Conservation (phyloP, 2,113 vertebrate genomes). For the Chlorodrepanis virens region DNA sequence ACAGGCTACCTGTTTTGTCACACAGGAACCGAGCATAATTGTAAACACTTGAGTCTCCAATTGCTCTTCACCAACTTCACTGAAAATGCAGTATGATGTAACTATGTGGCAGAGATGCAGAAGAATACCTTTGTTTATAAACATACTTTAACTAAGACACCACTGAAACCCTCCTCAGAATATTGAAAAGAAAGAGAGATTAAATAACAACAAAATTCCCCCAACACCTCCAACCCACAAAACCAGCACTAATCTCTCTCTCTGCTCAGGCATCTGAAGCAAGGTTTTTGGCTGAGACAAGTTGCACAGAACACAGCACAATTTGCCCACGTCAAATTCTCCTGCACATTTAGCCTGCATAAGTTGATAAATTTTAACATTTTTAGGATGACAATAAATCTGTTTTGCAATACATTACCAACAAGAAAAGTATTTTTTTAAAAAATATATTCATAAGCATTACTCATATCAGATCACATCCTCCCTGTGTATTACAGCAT, state of each 20-base stretch:
- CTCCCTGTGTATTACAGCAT: background rate
- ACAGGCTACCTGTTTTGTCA: background rate
- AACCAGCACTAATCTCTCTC: background rate
- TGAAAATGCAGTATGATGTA: background rate
- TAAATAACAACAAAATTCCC: background rate
- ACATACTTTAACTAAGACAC: background rate
- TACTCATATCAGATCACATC: background rate
- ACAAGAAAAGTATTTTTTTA: background rate
- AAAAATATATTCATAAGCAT: background rate
- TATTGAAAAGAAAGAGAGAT: background rate
- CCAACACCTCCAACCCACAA: background rate
- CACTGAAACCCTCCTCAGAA: background rate
- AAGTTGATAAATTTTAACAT: background rate
- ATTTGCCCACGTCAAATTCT: background rate
- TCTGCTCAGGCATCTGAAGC: background rate
- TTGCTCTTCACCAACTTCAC: background rate
- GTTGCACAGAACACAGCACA: background rate
- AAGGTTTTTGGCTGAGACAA: background rate
- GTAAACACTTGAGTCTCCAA: background rate
- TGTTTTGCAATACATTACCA: no score
- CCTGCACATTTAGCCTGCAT: background rate
- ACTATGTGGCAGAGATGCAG: background rate
- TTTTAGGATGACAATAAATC: background rate
- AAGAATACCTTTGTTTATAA: background rate
- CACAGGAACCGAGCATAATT: fast-evolving